These are phyloP conservation scores for Tetropium fuscum DNA, from an alignment of 2,888 invertebrate species.

Conservation along the genomic window DNA sequence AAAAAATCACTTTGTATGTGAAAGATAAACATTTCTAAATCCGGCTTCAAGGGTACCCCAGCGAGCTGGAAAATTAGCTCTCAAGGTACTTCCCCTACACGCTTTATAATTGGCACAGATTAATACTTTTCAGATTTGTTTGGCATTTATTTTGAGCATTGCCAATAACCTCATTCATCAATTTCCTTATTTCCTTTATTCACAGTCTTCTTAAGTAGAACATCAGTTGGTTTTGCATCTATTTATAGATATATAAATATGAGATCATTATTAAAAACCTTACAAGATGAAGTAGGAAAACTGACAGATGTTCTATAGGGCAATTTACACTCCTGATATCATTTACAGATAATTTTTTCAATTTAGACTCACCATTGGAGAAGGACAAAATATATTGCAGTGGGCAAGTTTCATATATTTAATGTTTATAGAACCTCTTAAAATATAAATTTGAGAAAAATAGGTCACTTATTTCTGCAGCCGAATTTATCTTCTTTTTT, in stretches of 20 bases:
- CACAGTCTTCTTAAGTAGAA: conserved; percentile 4
- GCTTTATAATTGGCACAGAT: conserved; percentile 21
- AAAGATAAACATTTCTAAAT: conserved; percentile 16
- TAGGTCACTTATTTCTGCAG: no score
- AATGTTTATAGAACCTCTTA: no score
- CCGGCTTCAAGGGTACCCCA: not conserved
- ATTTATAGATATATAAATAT: conserved; percentile 6
- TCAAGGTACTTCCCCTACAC: not conserved
- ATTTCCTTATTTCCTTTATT: not conserved
- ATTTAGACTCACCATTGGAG: no score
- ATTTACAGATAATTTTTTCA: no score
- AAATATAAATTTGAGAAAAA: no score
- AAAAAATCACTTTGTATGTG: conserved; percentile 17
- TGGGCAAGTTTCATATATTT: no score
- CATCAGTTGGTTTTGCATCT: not conserved
- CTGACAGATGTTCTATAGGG: conserved; percentile 6
- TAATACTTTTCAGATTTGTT: conserved; percentile 15
- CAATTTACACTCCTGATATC: no score
- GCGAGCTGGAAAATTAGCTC: conserved; percentile 16
- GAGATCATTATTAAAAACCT: conserved; percentile 16
- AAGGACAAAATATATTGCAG: no score
- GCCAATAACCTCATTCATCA: conserved; percentile 20
- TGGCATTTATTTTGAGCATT: conserved; percentile 28
- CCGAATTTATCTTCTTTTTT: no score
- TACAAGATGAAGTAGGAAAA: no score